Evolutionary conservation across 2,113 vertebrate species (phyloP), one percentile per base, ranked within the genome.

Genomic region (Pipa parva): DNA sequence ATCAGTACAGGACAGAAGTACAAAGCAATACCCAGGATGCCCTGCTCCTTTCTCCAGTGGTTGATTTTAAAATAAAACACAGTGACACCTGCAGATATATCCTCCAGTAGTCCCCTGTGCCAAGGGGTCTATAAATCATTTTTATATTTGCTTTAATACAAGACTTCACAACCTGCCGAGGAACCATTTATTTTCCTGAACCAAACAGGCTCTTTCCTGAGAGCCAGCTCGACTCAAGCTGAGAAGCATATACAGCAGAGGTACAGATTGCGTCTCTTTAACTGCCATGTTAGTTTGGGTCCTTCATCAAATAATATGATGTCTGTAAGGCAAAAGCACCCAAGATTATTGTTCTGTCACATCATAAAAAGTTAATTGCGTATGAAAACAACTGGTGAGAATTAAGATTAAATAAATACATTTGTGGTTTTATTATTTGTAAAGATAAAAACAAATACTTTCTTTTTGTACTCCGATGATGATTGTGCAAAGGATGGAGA

Each of bases 81-180:
- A 51, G 46, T 68, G 65, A 68, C 65, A 68, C 33, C 56, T 51
- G 56, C 56, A 68, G 65, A 59, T 68, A 59, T 59, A 68, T 59
- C 46, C 31, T 58, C 65, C 15, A 15, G n/a, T 39, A 68, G 56
- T 52, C 56, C 31, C 28, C 21, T 52, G 56, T 52, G 31, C 29
- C 51, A 59, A 68, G 49, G 46, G 42, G 46, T 68, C 25, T 59
- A 68, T 68, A 68, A 68, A 68, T 68, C 65, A 68, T 60, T 68
- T 68, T 68, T 68, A 68, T 59, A 68, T 68, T 68, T 68, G 65
- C 29, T 60, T 52, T 68, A 67, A 67, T 67, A 58, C 54, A 59
- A 33, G 56, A 36, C 31, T 51, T 68, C 56, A 52, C 56, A 68
- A 42, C 45, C 45, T 59, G 46, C 65, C 20, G 65, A 68, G 65